Conservation (phyloP, 2,113 vertebrate species). For the Eleginops maclovinus region DNA sequence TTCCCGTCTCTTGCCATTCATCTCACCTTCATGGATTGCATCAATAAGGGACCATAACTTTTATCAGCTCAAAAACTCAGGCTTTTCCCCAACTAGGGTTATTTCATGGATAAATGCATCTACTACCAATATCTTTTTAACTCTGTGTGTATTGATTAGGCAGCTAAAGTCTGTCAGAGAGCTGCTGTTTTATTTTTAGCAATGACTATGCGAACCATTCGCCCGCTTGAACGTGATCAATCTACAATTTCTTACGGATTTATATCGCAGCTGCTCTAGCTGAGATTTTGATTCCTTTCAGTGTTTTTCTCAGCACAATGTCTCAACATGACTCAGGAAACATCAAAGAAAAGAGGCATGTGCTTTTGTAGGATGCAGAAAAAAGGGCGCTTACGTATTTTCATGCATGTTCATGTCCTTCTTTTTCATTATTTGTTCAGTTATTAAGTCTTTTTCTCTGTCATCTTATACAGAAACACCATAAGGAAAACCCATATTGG, state of each 20-base stretch:
- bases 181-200: slow-evolving; percentile 22
- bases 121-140: slow-evolving; percentile 28
- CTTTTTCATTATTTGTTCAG: slow-evolving; percentile 11
- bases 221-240: slow-evolving; percentile 30
- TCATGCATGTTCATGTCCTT: slow-evolving; percentile 14
- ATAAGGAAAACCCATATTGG: neutral
- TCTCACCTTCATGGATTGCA: slow-evolving; percentile 40
- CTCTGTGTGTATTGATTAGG: slow-evolving; percentile 49
- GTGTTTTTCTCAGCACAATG: neutral
- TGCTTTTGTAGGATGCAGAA: slow-evolving; percentile 24
- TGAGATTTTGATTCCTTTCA: slow-evolving; percentile 32
- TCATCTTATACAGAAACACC: slow-evolving; percentile 18
- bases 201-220: slow-evolving; percentile 23
- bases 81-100: neutral
- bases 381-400: neutral
- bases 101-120: slow-evolving; percentile 19
- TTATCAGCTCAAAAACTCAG: slow-evolving; percentile 18
- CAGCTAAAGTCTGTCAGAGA: slow-evolving; percentile 24
- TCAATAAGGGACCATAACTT: slow-evolving; percentile 45
- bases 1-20: slow-evolving; percentile 3
- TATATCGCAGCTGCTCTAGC: slow-evolving; percentile 35
- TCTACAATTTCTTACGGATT: slow-evolving; percentile 11
- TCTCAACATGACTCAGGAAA: slow-evolving; percentile 12
- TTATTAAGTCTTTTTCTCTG: slow-evolving; percentile 24
- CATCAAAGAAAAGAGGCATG: neutral